Evolutionary conservation across 2,113 vertebrate species (phyloP).

Genomic region (Sebastes fasciatus): DNA sequence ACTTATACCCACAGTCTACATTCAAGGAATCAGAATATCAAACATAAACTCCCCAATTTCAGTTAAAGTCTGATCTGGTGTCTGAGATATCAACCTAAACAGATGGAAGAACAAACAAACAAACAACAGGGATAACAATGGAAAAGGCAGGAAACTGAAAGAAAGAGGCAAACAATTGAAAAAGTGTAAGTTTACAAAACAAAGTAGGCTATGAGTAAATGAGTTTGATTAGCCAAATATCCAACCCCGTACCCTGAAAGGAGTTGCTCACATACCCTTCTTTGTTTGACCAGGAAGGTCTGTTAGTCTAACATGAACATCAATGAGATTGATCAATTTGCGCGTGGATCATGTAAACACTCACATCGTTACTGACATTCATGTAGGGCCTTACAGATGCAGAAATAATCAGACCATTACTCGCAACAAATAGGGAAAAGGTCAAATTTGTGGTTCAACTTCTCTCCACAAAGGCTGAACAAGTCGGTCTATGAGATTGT

Average conservation of each 20-base stretch:
- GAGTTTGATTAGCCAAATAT: too few relatives aligned
- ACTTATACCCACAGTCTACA: too few relatives aligned
- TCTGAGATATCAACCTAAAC: too few relatives aligned
- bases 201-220: background rate
- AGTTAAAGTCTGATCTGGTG: too few relatives aligned
- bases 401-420: conserved; percentile 19
- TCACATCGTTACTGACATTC: background rate
- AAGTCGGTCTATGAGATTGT: conserved; percentile 2
- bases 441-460: conserved; percentile 31
- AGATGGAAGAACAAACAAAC: too few relatives aligned
- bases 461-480: conserved; percentile 26
- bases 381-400: background rate
- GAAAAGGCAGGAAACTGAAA: too few relatives aligned
- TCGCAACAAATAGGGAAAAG: conserved; percentile 26
- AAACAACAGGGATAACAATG: too few relatives aligned
- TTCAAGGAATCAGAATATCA: too few relatives aligned
- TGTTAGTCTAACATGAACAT: background rate
- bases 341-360: background rate
- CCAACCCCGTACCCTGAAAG: too few relatives aligned
- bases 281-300: background rate
- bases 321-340: background rate
- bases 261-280: background rate
- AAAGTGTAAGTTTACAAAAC: background rate
- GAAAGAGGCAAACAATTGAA: too few relatives aligned
- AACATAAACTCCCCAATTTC: too few relatives aligned